A percentile compares a stretch with the other conserved stretches of the same genome.
These are phyloP conservation scores for Netelia fuscicornis DNA, from an alignment of 2,888 invertebrate species.

Conservation along the genomic window DNA sequence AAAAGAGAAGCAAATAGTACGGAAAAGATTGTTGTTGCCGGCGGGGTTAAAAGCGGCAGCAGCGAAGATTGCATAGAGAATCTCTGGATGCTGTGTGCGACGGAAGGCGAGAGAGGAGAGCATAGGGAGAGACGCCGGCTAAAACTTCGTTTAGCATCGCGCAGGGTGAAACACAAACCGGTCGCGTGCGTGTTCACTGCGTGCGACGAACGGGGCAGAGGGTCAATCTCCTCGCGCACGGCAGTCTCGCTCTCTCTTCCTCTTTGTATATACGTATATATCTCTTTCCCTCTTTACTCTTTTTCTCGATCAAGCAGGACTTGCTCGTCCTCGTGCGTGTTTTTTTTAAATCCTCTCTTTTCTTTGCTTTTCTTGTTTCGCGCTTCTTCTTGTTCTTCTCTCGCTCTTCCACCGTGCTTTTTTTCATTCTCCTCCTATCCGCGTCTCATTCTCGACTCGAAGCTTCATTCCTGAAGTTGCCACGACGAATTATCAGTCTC, in stretches of 20 bases:
- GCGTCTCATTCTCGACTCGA: conserved; percentile 19
- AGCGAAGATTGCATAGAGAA: conserved; percentile 34
- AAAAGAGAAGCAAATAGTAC: conserved; percentile 58
- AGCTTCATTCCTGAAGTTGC: conserved; percentile 49
- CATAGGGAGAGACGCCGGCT: conserved; percentile 74
- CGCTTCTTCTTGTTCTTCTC: conserved; percentile 55
- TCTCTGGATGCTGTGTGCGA: neutral
- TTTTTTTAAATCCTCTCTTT: conserved; percentile 56
- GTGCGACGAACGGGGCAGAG: conserved; percentile 80
- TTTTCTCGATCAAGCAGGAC: conserved; percentile 67
- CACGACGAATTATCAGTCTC: conserved; percentile 12
- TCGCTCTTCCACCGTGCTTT: conserved; percentile 63
- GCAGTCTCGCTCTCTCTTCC: neutral
- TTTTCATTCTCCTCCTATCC: conserved; percentile 47
- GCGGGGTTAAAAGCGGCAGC: conserved; percentile 69
- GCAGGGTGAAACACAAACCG: conserved; percentile 81
- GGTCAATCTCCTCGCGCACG: conserved; percentile 81
- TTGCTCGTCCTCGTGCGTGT: conserved; percentile 65
- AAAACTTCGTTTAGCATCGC: conserved; percentile 82
- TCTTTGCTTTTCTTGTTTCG: conserved; percentile 61
- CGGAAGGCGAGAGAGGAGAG: conserved; percentile 49
- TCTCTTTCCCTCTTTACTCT: conserved; percentile 68
- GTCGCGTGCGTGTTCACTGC: conserved; percentile 81
- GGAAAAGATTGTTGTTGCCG: conserved; percentile 53
- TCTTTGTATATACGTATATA: conserved; percentile 59